phyloP scores from a whole-genome alignment of 2,797 vertebrate species.

The Moxostoma hubbsi region DNA sequence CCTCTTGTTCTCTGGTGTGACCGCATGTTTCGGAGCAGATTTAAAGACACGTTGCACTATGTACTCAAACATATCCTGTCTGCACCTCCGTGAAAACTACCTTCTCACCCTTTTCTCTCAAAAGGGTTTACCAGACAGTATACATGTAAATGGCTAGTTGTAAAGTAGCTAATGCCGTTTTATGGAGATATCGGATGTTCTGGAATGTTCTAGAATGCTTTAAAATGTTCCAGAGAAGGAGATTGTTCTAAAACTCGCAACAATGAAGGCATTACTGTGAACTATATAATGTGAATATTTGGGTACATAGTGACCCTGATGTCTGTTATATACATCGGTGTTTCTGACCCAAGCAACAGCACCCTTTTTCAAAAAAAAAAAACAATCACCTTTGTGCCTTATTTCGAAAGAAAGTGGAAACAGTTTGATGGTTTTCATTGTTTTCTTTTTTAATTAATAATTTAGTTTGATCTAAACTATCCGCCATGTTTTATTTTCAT shows the following conservation, averaged over 20 bases:
- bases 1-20: not conserved
- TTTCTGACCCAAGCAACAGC: not conserved
- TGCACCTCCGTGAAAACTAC: slow-evolving; percentile 11
- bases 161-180: not conserved
- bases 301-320: not conserved
- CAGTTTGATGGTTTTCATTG: not conserved
- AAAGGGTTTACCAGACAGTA: slow-evolving; percentile 5
- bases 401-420: not conserved
- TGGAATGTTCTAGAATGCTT: slow-evolving; percentile 7
- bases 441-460: not conserved
- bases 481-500: not conserved
- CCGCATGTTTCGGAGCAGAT: slow-evolving; percentile 6
- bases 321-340: not conserved
- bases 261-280: slow-evolving; percentile 42
- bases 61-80: slow-evolving; percentile 22
- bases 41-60: slow-evolving; percentile 32
- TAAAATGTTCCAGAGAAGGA: not conserved
- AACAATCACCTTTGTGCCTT: slow-evolving; percentile 41
- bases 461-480: not conserved
- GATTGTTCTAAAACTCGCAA: not conserved
- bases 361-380: not conserved
- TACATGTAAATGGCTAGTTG: not conserved
- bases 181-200: not conserved
- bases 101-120: not conserved
- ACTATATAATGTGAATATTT: slow-evolving; percentile 43